Percentiles rank a stretch among this genome's conserved stretches.
phyloP scores from a whole-genome alignment of 2,113 vertebrate genomes.

The Callospermophilus lateralis region DNA sequence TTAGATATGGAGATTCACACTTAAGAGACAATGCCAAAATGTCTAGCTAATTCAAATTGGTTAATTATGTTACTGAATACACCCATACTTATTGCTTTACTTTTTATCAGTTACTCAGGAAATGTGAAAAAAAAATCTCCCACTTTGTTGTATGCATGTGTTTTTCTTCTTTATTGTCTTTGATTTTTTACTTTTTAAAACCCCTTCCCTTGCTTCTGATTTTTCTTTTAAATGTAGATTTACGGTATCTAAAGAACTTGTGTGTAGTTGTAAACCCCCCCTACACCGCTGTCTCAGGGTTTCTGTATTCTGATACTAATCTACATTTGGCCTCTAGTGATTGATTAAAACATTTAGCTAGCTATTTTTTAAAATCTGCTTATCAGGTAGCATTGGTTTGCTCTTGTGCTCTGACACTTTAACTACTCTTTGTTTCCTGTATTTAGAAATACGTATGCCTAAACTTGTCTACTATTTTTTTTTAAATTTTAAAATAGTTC shows the following conservation, averaged over 20 bases:
- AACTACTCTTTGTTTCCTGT: background rate
- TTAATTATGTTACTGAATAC: background rate
- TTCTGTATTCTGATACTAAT: background rate
- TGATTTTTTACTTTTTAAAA: background rate
- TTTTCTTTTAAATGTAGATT: background rate
- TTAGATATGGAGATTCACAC: background rate
- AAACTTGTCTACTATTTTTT: background rate
- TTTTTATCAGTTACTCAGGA: background rate
- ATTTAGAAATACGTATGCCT: background rate
- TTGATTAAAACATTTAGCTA: background rate
- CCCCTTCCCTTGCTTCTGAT: background rate
- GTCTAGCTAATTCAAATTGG: background rate
- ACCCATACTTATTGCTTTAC: background rate
- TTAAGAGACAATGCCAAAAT: background rate
- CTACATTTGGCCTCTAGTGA: background rate
- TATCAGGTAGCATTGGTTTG: background rate
- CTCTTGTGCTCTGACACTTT: background rate
- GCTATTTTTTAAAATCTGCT: background rate
- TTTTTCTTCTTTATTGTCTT: background rate
- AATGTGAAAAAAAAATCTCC: background rate
- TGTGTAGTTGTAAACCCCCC: rapidly evolving
- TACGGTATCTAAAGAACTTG: background rate
- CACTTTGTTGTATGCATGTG: background rate
- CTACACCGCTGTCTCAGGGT: rapidly evolving
- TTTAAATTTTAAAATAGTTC: too few relatives aligned